These are phyloP conservation scores for Nymphalis c-album DNA, from an alignment of 2,888 invertebrate species.

Conservation along the genomic window DNA sequence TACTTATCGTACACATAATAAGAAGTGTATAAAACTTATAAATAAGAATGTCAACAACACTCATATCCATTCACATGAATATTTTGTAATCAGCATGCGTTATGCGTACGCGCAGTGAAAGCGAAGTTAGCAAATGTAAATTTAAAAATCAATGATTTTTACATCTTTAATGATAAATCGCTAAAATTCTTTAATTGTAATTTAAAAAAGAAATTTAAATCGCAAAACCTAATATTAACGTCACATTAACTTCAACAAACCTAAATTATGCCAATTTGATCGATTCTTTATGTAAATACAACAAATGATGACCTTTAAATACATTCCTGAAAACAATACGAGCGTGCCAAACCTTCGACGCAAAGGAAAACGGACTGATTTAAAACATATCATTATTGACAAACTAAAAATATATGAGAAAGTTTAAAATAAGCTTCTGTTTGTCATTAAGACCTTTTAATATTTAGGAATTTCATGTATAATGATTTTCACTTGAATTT, in stretches of 20 bases:
- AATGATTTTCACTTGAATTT: no score
- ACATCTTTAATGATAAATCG: background rate
- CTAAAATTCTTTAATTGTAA: background rate
- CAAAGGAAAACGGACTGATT: slow-evolving; percentile 14
- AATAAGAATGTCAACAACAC: slow-evolving; percentile 15
- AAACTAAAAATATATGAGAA: no score
- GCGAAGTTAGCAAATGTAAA: slow-evolving; percentile 36
- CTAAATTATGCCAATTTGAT: no score
- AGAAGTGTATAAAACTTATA: slow-evolving; percentile 10
- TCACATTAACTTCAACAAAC: no score
- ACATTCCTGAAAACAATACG: slow-evolving; percentile 14
- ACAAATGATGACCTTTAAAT: slow-evolving; percentile 16
- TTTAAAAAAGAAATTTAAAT: background rate
- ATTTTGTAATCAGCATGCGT: slow-evolving; percentile 41
- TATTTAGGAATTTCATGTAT: no score
- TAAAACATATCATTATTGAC: background rate
- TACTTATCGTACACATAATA: background rate
- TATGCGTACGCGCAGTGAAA: slow-evolving; percentile 52
- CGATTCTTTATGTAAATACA: background rate
- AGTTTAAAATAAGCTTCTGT: no score
- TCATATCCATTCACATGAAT: slow-evolving; percentile 16
- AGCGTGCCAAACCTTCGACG: slow-evolving; percentile 13
- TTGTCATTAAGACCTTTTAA: no score
- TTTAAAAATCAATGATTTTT: slow-evolving; percentile 14
- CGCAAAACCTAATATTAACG: background rate